Evolutionary conservation across 2,113 vertebrate species (phyloP).

Genomic region (Xenopus borealis): DNA sequence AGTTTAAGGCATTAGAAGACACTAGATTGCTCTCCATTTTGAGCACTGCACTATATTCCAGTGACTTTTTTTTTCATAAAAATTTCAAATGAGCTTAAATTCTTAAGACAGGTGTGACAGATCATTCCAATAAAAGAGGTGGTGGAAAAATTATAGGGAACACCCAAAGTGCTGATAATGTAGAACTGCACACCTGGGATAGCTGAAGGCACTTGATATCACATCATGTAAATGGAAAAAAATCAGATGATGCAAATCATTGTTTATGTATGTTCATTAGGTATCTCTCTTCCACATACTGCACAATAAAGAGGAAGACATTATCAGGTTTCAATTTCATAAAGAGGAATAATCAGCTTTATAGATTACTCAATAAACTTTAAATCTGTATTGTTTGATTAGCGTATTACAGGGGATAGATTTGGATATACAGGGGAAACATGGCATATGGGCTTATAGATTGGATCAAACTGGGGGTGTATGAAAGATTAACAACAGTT

Average conservation of each 20-base stretch:
- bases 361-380: not conserved
- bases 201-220: constrained; percentile 41
- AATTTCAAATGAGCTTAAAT: not conserved
- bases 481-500: too few relatives aligned
- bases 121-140: constrained; percentile 31
- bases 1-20: too few relatives aligned
- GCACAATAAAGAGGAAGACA: constrained; percentile 50
- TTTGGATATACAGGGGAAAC: too few relatives aligned
- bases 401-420: too few relatives aligned
- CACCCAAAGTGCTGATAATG: constrained; percentile 53
- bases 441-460: too few relatives aligned
- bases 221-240: constrained; percentile 47
- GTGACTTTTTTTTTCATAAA: too few relatives aligned
- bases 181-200: constrained; percentile 52
- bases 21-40: too few relatives aligned
- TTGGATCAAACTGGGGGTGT: too few relatives aligned
- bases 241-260: constrained; percentile 49
- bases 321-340: constrained; percentile 26
- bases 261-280: constrained; percentile 52
- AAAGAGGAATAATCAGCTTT: not conserved
- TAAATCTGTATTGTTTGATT: not conserved
- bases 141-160: constrained; percentile 53
- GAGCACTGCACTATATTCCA: too few relatives aligned
- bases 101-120: constrained; percentile 10
- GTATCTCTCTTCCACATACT: constrained; percentile 48